These are phyloP conservation scores for Drosophila novamexicana DNA, from an alignment of 1,140 invertebrate genomes.

Conservation along the genomic window DNA sequence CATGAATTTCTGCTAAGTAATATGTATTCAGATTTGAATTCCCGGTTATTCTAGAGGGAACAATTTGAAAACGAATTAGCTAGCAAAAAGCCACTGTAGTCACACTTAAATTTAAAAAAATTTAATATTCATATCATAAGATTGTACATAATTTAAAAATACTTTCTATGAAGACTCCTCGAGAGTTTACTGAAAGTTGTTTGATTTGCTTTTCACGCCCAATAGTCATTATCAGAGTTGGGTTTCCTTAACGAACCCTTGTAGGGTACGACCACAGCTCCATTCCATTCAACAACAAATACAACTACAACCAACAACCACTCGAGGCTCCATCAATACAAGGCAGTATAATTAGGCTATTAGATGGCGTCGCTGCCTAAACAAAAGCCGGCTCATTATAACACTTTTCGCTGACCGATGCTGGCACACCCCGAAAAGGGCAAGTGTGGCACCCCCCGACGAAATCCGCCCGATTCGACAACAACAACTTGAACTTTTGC, in stretches of 20 bases:
- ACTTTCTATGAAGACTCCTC: too few species aligned
- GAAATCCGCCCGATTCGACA: slow-evolving; percentile 14
- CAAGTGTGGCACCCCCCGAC: slow-evolving; percentile 1
- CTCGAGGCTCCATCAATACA: slow-evolving; percentile 17
- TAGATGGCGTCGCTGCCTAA: slow-evolving; percentile 27
- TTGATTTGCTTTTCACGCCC: not conserved
- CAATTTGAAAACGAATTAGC: not conserved
- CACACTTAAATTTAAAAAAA: too few species aligned
- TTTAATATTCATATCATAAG: too few species aligned
- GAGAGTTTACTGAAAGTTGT: not conserved
- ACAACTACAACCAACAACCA: not conserved
- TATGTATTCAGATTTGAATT: too few species aligned
- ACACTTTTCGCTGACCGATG: slow-evolving; percentile 48
- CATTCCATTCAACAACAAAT: not conserved
- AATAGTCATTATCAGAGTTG: not conserved
- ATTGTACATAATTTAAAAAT: too few species aligned
- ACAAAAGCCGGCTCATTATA: slow-evolving; percentile 56
- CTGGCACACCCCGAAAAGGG: slow-evolving; percentile 14
- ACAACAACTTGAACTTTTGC: slow-evolving; percentile 55
- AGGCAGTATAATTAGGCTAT: slow-evolving; percentile 38
- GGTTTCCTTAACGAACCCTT: not conserved
- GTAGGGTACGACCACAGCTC: not conserved
- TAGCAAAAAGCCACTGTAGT: too few species aligned
- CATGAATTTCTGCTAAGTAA: too few species aligned
- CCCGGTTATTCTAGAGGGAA: too few species aligned